Base-by-base conservation (phyloP, 64 coral and sea anemone species). In the Exaiptasia diaphana region DNA sequence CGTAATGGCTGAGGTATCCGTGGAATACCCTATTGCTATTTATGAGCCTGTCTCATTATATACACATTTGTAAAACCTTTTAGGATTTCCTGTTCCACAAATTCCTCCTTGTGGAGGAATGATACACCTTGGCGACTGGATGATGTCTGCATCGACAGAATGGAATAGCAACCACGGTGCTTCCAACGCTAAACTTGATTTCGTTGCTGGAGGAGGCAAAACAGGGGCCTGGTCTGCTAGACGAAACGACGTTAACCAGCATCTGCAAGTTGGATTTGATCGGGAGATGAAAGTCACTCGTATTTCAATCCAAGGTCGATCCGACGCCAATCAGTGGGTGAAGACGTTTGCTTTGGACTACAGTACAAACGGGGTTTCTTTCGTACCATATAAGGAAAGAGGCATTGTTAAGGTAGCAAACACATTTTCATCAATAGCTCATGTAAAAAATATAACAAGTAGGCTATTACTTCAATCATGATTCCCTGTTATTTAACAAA, bases 261-360 rank as follows among this genome's bases (percentile, higher is more conserved):
- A 71, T 69, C 31, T 86, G 4, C 83, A 62, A 23, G 57, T 86
- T 1, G 83, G 76, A 33, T 86, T 86, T 53, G 9, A 4, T 54
- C 56, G 74, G n/a, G 14, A 44, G 30, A 86, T 76, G 57, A 27
- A 56, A 4, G 27, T 86, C 24, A 86, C 56, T 20, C 71, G 58
- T 22, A 46, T 86, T 5, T 76, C 83, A 15, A 86, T 71, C 24
- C 42, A 76, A 25, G 83, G 83, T 49, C 59, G 83, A 32, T 34
- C 40, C 2, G 41, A 25, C 6, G 0, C 0, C 20, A 20, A 5
- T 5, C 83, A 86, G 30, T 86, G 83, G 83, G 71, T 86, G 38
- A 76, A 12, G 9, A 52, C 6, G 5, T 86, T 57, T 31, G 53
- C 83, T 4, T 42, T 76, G 0, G 73, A 71, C 9, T 86, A 86